Conservation (phyloP, 2,797 vertebrate genomes). For the Margarornis squamiger region DNA sequence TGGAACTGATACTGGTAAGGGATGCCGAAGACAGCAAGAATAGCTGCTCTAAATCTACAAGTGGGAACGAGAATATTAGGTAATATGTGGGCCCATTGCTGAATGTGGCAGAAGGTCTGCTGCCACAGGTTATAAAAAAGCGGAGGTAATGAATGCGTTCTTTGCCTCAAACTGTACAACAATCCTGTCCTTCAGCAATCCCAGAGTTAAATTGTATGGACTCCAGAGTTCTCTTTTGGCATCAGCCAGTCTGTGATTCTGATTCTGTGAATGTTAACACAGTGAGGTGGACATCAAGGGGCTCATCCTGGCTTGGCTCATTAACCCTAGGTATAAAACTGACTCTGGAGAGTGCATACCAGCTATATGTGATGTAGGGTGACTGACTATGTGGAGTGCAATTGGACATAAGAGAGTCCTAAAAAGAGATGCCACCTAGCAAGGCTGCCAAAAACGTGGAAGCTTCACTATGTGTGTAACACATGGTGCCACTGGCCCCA, state of each 20-base stretch:
- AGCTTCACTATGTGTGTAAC: fast-evolving
- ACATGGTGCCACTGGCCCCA: fast-evolving
- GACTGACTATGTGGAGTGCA: not conserved
- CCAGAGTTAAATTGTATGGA: not conserved
- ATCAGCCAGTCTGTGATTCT: not conserved
- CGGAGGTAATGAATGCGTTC: fast-evolving
- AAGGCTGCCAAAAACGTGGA: not conserved
- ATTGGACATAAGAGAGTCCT: not conserved
- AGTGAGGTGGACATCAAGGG: not conserved
- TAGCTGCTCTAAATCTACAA: not conserved
- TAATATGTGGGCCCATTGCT: not conserved
- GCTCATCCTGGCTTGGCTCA: not conserved
- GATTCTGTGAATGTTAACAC: not conserved
- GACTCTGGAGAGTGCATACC: not conserved
- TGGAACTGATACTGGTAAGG: not conserved
- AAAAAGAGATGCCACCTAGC: not conserved
- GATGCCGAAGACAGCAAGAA: not conserved
- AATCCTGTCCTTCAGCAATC: not conserved
- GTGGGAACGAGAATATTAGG: not conserved
- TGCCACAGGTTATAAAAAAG: not conserved
- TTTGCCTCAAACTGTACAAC: not conserved
- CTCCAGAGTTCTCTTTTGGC: not conserved
- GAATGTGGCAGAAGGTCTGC: not conserved
- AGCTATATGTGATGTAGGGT: fast-evolving
- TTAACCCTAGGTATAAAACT: not conserved